phyloP scores from a whole-genome alignment of 2,113 vertebrate species.

The Podocnemis expansa region DNA sequence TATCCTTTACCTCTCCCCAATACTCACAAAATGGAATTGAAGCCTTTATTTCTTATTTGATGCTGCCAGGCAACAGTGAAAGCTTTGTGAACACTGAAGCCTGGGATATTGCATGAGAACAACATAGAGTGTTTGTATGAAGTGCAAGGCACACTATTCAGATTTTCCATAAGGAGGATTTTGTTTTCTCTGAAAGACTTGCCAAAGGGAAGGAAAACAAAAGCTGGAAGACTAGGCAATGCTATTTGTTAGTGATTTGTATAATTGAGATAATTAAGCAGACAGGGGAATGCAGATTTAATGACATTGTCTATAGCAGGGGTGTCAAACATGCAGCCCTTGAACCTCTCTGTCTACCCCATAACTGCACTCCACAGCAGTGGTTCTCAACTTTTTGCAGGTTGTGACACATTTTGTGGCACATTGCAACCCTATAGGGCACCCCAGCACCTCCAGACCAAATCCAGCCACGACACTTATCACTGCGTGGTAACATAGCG shows the following conservation, averaged over 20 bases:
- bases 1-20: background rate
- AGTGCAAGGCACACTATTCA: background rate
- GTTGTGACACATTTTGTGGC: no score
- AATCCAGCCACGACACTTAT: no score
- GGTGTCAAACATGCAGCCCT: no score
- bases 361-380: no score
- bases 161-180: background rate
- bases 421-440: no score
- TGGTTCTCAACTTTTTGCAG: no score
- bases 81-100: background rate
- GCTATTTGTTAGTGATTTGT: background rate
- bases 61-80: background rate
- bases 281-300: background rate
- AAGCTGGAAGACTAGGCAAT: background rate
- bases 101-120: background rate
- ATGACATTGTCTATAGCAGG: background rate
- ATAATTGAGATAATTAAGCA: background rate
- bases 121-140: background rate
- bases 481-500: no score
- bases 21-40: background rate
- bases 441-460: no score
- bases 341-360: no score
- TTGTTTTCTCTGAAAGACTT: background rate
- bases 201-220: background rate
- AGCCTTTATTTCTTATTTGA: background rate